Evolutionary conservation across 1,140 invertebrate species (phyloP).

Genomic region (Drosophila dunni): DNA sequence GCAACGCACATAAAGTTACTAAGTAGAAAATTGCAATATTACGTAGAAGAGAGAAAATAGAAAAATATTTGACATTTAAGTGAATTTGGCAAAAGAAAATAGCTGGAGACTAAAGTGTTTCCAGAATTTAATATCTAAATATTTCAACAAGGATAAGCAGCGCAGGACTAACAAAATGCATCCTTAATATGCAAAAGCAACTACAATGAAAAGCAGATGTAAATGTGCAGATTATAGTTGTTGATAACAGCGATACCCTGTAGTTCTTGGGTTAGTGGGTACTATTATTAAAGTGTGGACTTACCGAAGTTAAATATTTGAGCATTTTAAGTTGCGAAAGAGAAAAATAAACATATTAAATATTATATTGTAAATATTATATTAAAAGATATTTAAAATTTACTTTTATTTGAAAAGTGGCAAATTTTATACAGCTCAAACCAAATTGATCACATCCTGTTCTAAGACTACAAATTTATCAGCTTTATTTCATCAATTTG

Average conservation of each 20-base stretch:
- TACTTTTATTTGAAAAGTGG: no score
- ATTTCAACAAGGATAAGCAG: slow-evolving; percentile 46
- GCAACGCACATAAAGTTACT: slow-evolving; percentile 26
- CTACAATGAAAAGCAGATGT: not conserved
- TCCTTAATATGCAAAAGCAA: slow-evolving; percentile 17
- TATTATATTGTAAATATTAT: no score
- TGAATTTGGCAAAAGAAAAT: not conserved
- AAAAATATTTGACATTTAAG: slow-evolving; percentile 32
- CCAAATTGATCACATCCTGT: no score
- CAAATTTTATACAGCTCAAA: no score
- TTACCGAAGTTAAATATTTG: no score
- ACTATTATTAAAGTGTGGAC: no score
- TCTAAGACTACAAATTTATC: no score
- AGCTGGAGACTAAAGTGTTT: slow-evolving; percentile 1
- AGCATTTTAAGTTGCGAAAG: no score
- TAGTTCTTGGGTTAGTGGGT: no score
- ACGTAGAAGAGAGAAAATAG: not conserved
- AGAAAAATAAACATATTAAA: no score
- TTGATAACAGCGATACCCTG: not conserved
- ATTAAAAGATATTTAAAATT: no score
- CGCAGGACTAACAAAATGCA: slow-evolving; percentile 25
- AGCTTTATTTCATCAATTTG: no score
- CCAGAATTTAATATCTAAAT: slow-evolving; percentile 67
- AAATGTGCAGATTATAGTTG: not conserved
- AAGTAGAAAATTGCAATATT: slow-evolving; percentile 62